Base-by-base conservation (phyloP, 2,113 vertebrate species). In the Lates calcarifer region DNA sequence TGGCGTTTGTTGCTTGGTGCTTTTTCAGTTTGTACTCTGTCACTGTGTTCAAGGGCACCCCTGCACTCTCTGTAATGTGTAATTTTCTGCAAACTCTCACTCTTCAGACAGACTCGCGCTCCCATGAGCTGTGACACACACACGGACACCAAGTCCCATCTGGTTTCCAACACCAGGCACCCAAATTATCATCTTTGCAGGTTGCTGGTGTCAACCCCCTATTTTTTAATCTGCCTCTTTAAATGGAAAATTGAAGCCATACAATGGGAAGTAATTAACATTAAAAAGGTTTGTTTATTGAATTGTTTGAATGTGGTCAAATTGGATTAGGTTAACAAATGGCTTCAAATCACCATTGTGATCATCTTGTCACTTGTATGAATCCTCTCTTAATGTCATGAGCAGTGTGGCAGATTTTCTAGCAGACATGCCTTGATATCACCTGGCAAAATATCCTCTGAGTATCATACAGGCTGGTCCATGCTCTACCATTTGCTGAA, bases 401-500 rank as follows among this genome's bases (percentile, higher is more conserved):
- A 62, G 33, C 22, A 24, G 60, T n/a, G 29, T 5, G n/a, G 33
- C 58, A 14, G 35, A 14, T 37, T n/a, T 62, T 37, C 20, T 20
- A 20, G 15, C 26, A 7, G 15, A 45, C 15, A 11, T 8, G 17
- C 26, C 63, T 64, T 3, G 37, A 63, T 41, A 20, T 39, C 37
- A 6, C 4, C 8, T 14, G 15, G 43, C 43, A 15, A 45, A 45
- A 45, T 17, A 9, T 51, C 49, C 49, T 51, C 10, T 41, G 33
- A 17, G n/a, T 22, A 41, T 31, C 26, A 6, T 11, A 10, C 18
- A 53, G 51, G n/a, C 9, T 5, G 9, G 20, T 51, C 49, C 22
- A 51, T 45, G 65, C 31, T n/a, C 56, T 24, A 24, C 75, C 74
- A 58, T 77, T 53, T 77, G 75, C 53, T 35, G 10, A 65, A 58